These are phyloP conservation scores for Caretta caretta DNA, from an alignment of 2,113 vertebrate species.

Conservation along the genomic window DNA sequence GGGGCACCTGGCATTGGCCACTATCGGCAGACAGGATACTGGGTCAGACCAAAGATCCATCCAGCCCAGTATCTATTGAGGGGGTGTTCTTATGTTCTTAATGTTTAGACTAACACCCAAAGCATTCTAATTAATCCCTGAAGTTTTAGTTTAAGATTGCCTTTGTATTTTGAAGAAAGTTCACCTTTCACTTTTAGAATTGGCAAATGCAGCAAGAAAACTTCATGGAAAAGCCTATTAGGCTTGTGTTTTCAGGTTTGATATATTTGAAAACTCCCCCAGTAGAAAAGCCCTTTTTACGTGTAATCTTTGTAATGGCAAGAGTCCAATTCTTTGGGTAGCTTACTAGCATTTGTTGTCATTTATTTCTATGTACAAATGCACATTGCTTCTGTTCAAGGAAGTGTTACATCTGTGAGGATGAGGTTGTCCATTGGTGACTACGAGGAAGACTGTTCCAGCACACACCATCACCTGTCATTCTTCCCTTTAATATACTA, in stretches of 20 bases:
- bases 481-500: not conserved
- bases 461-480: rapidly evolving
- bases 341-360: not conserved
- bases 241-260: rapidly evolving
- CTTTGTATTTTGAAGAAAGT: no score
- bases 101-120: no score
- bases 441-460: not conserved
- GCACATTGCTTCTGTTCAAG: not conserved
- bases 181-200: no score
- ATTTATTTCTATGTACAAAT: rapidly evolving
- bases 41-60: no score
- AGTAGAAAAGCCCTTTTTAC: not conserved
- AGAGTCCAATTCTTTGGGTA: not conserved
- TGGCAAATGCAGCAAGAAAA: not conserved
- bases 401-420: not conserved
- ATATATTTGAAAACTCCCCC: not conserved
- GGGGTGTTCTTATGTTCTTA: no score
- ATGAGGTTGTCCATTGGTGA: rapidly evolving
- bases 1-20: no score
- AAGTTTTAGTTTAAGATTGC: no score
- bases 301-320: rapidly evolving
- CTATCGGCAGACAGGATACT: no score
- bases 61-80: no score
- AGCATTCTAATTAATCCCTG: no score
- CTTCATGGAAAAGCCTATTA: not conserved